Evolutionary conservation across 2,113 vertebrate species (phyloP), one percentile per base, ranked within the genome.

Genomic region (Hystrix brachyura): DNA sequence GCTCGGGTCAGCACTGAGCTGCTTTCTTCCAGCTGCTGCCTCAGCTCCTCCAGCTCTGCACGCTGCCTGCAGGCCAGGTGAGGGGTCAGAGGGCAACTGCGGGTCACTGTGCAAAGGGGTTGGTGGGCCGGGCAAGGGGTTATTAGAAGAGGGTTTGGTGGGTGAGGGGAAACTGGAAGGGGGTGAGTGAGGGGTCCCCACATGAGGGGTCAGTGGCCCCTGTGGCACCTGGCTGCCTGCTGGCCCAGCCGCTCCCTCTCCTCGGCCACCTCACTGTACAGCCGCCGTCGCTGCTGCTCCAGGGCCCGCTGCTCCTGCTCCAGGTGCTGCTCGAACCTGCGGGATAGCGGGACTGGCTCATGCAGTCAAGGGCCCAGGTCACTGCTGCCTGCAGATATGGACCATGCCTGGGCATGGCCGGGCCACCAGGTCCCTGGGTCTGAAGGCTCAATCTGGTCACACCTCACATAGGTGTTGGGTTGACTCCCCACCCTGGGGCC

Each of bases 241-340:
- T 99, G 99, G 62, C 98, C 98, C 90, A 99, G 98, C 81, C 99
- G 91, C 98, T 99, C 99, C 93, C 99, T 99, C 98, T 99, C 99
- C 60, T 99, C 99, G 0, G 99, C 98, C 97, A 99, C 99, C 94
- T 99, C 99, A 0, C 98, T 98, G 3, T 99, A 99, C 34, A 99
- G 98, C 29, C 99, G 98, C 74, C 98, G 98, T 81, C 99, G 99
- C 98, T 99, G 99, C 98, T 99, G 99, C 98, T 99, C 99, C 95
- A 99, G 97, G 0, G 98, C 98, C 80, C 99, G 97, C 98, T 99
- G 99, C 98, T 99, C 99, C 98, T 99, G 99, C 97, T 99, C 99
- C 95, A 99, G 98, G 97, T 99, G 99, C 98, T 99, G 99, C 98
- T 99, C 99, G 7, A 99, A 99, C 93, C 99, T 99, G 98, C 0